Evolutionary conservation across 2,113 vertebrate genomes (phyloP).

Genomic region (Rhinopomastus cyanomelas): DNA sequence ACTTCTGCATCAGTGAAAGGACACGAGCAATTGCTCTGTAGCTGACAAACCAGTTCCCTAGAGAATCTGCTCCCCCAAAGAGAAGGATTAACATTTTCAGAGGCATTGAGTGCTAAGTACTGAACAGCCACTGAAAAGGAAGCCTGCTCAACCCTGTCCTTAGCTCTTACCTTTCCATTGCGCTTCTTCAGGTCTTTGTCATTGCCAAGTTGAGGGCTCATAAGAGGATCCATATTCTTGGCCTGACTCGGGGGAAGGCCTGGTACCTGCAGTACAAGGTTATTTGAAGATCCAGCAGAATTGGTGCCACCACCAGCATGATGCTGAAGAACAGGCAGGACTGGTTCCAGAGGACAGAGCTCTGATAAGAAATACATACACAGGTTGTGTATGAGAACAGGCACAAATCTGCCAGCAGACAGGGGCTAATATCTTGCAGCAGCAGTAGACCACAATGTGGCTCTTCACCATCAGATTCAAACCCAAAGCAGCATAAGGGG

Average conservation of each 20-base stretch:
- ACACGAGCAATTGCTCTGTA: background rate
- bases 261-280: no score
- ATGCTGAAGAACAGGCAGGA: no score
- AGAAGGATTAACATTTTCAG: background rate
- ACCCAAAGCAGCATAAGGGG: background rate
- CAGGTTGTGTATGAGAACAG: background rate
- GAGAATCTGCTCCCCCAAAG: background rate
- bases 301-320: no score
- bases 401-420: background rate
- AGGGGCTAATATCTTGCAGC: no score
- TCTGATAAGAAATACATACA: background rate
- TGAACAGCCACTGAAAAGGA: background rate
- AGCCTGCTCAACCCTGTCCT: background rate
- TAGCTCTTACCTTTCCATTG: slow-evolving; percentile 3
- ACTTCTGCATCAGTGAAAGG: background rate
- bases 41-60: background rate
- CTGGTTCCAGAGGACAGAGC: background rate
- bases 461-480: background rate
- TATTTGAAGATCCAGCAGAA: no score
- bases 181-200: background rate
- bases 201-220: background rate
- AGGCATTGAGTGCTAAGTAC: background rate
- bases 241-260: no score
- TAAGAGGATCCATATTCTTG: no score
- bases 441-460: background rate